Base-by-base conservation (phyloP, 2,888 invertebrate species). In the Disparrhopalites patrizii region DNA sequence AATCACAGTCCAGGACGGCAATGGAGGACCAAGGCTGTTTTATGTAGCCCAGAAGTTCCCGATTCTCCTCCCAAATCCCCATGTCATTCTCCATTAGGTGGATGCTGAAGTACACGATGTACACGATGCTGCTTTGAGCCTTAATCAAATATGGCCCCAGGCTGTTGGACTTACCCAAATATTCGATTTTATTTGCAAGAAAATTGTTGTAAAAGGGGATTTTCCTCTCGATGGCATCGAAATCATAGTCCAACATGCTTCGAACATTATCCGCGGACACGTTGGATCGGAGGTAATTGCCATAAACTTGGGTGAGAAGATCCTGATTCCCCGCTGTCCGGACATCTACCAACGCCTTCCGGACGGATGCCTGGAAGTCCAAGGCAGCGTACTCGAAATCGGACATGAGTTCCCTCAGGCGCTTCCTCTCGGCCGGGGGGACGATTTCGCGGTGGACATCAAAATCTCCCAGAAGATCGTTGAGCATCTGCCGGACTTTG, bases 51-150 rank as follows among this genome's bases (percentile, higher is more conserved):
- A 43, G n/a, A 18, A 43, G 20, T 15, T 43, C 43, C n/a, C 43
- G 43, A 20, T 43, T 43, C n/a, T 43, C 43, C 20, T 43, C 43
- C 43, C 43, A 43, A 20, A 43, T 43, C n/a, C n/a, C 43, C 5
- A 15, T 20, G 20, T 43, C 43, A 4, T 5, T n/a, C 5, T 43
- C 43, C 43, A 43, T 5, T 18, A 43, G 43, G 5, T 5, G 4
- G n/a, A 43, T 43, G 43, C 20, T 43, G n/a, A 43, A 43, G 43
- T 43, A 43, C 43, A 43, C n/a, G n/a, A 43, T 43, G 43, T 43
- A 43, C 15, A 43, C 43, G 20, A 43, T 43, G n/a, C 43, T 43
- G 20, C 43, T 43, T 20, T 43, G 43, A 5, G 43, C 43, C 20
- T 43, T 5, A 43, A 43, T 43, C 43, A 43, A 15, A 20, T 10